phyloP scores from a whole-genome alignment of 1,140 invertebrate species.

The Tigriopus japonicus region DNA sequence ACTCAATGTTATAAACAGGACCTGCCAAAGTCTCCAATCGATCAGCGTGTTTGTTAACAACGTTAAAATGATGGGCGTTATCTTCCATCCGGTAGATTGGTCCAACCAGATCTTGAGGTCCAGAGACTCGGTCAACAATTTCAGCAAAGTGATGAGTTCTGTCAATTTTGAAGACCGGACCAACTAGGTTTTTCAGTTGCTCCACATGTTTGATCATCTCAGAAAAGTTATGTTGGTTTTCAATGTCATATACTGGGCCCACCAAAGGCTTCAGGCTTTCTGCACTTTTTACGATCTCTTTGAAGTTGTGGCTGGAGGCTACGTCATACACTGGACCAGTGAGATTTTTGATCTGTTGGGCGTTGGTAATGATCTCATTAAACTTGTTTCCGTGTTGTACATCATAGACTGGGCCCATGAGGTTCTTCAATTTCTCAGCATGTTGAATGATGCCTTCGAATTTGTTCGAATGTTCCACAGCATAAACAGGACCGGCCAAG shows the following conservation, averaged over 20 bases:
- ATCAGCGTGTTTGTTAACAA: background rate
- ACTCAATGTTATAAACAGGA: conserved; percentile 6
- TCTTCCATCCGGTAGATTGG: conserved; percentile 4
- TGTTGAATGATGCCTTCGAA: conserved; percentile 7
- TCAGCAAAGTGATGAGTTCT: conserved; percentile 8
- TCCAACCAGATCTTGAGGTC: conserved; percentile 8
- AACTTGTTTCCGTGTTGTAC: conserved; percentile 10
- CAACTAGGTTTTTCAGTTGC: conserved; percentile 1
- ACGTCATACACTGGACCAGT: conserved; percentile 13
- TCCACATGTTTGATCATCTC: conserved; percentile 8
- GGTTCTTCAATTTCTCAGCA: conserved; percentile 7
- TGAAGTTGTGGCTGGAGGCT: conserved; percentile 2
- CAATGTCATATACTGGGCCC: conserved; percentile 11
- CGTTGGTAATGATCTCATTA: conserved; percentile 6
- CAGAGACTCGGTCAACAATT: background rate
- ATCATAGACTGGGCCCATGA: conserved; percentile 10
- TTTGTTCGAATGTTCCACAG: background rate
- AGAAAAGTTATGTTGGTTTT: conserved; percentile 3
- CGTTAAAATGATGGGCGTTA: background rate
- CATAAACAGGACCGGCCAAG: conserved; percentile 3
- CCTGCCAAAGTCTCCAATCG: conserved; percentile 5
- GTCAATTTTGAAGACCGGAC: conserved; percentile 11
- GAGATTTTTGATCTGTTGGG: conserved; percentile 7
- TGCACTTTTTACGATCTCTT: conserved; percentile 2
- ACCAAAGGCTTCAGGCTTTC: conserved; percentile 2